A percentile compares a stretch with the other conserved stretches of the same genome.
phyloP scores from a whole-genome alignment of 2,888 invertebrate genomes.

The Spilarctia lutea region DNA sequence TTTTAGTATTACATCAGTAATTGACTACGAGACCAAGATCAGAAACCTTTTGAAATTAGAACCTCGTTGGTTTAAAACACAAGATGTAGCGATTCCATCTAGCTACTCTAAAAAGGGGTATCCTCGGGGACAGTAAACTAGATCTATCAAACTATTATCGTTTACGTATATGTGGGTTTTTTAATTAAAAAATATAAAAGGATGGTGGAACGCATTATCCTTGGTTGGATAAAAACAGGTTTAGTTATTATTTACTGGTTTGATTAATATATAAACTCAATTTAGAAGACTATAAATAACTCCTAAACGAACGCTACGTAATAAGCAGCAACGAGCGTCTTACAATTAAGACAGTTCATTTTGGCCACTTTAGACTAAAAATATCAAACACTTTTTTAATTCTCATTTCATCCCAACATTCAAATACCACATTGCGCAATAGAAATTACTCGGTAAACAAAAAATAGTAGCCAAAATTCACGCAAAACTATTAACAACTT shows the following conservation, averaged over 20 bases:
- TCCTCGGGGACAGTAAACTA: no score
- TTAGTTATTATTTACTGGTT: background rate
- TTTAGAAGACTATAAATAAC: no score
- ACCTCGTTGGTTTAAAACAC: conserved; percentile 25
- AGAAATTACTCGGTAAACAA: background rate
- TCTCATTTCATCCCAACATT: background rate
- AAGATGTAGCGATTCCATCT: background rate
- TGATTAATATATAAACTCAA: background rate
- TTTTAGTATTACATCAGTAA: conserved; percentile 17
- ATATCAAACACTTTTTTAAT: background rate
- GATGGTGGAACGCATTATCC: no score
- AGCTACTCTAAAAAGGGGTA: background rate
- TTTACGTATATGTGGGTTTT: no score
- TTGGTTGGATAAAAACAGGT: background rate
- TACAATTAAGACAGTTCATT: background rate
- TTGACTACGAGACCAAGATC: conserved; percentile 47
- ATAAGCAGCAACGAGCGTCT: background rate
- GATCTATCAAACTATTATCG: no score
- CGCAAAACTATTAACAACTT: background rate
- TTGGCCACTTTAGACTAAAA: background rate
- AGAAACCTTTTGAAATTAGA: conserved; percentile 34
- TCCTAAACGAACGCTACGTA: background rate
- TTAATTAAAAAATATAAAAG: no score
- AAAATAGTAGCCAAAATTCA: background rate
- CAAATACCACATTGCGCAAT: background rate